A percentile compares a stretch with the other conserved stretches of the same genome.
phyloP scores from a whole-genome alignment of 2,797 vertebrate genomes.

The Urophycis tenuis region DNA sequence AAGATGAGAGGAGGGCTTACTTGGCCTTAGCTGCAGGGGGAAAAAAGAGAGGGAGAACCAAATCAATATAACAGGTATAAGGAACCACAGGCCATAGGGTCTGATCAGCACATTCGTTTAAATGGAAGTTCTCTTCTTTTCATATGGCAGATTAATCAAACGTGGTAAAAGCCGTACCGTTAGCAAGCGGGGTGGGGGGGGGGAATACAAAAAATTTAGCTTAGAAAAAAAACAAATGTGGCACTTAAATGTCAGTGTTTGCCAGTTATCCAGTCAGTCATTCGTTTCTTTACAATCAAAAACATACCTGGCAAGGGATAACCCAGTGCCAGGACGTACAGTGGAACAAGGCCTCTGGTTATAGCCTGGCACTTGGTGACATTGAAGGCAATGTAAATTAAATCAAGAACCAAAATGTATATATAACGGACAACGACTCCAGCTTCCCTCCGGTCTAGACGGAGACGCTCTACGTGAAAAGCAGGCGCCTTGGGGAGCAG shows the following conservation, averaged over 20 bases:
- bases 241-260: constrained; percentile 32
- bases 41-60: constrained; percentile 43
- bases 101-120: constrained; percentile 15
- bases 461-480: background rate
- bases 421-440: background rate
- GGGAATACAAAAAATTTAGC: background rate
- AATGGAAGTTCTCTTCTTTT: constrained; percentile 22
- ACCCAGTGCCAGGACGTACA: constrained; percentile 4
- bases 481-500: constrained; percentile 4
- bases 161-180: constrained; percentile 13
- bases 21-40: constrained; percentile 60
- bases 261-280: constrained; percentile 17
- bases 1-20: constrained; percentile 57
- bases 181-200: background rate
- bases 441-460: background rate
- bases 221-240: background rate
- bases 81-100: constrained; percentile 21
- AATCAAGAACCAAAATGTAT: background rate
- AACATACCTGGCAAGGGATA: constrained; percentile 16
- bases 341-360: constrained; percentile 22
- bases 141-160: constrained; percentile 6
- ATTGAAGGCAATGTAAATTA: constrained; percentile 35
- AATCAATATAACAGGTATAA: constrained; percentile 34
- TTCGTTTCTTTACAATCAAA: constrained; percentile 26
- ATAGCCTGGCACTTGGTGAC: constrained; percentile 49